Conservation (phyloP, 2,797 vertebrate genomes). For the Denticeps clupeoides region DNA sequence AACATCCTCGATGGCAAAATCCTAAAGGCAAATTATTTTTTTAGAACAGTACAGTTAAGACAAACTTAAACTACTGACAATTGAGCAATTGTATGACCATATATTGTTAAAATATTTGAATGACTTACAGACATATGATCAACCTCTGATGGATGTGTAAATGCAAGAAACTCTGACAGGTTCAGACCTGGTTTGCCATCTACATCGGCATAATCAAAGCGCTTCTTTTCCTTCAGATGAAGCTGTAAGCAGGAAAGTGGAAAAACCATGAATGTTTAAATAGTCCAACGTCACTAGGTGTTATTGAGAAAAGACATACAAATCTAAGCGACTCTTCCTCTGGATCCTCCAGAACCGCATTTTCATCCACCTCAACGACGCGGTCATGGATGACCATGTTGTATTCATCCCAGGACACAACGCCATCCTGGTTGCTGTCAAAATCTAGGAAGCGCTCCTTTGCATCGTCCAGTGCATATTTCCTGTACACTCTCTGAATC, state of each 20-base stretch:
- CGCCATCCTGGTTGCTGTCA: conserved; percentile 70
- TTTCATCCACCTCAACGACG: conserved; percentile 68
- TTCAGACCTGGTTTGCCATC: conserved; percentile 66
- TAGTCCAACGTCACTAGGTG: neutral
- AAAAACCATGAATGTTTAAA: no score
- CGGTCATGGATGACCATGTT: conserved; percentile 75
- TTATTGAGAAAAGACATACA: conserved; percentile 45
- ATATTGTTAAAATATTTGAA: neutral
- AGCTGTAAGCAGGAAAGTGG: conserved; percentile 60
- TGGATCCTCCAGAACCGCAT: conserved; percentile 61
- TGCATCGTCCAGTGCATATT: conserved; percentile 83
- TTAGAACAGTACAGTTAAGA: no score
- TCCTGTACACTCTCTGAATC: conserved; percentile 89
- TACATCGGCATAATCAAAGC: conserved; percentile 79
- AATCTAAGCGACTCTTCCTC: conserved; percentile 86
- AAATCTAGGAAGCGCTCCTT: conserved; percentile 77
- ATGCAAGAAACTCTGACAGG: conserved; percentile 81
- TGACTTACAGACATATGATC: conserved; percentile 87
- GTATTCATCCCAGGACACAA: conserved; percentile 86
- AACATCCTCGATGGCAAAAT: conserved; percentile 86
- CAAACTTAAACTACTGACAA: neutral
- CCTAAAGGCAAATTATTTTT: no score
- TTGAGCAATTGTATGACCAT: neutral
- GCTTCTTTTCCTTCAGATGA: conserved; percentile 80
- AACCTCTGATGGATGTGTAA: conserved; percentile 88